phyloP scores from a whole-genome alignment of 2,888 invertebrate genomes.

The Pandemis cinnamomeana region DNA sequence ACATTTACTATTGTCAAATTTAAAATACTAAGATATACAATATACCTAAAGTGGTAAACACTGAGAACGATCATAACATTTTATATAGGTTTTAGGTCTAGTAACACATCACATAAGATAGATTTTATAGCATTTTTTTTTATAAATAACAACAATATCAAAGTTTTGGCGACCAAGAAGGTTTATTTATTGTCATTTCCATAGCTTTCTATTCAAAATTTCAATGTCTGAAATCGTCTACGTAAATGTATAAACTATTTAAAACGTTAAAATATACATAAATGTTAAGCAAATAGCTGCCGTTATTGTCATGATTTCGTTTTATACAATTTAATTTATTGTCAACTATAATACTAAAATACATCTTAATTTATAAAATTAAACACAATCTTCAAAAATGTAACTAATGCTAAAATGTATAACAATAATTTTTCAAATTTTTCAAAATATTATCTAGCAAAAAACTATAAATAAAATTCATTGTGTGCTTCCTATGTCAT shows the following conservation, averaged over 20 bases:
- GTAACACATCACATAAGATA: slow-evolving; percentile 38
- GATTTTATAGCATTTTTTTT: slow-evolving; percentile 21
- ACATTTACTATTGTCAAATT: slow-evolving; percentile 39
- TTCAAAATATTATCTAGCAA: neutral
- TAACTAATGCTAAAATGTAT: neutral
- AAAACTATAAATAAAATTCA: neutral
- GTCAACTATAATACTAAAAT: slow-evolving; percentile 26
- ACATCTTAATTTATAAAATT: slow-evolving; percentile 11
- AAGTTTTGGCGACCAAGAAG: slow-evolving; percentile 37
- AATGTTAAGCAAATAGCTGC: slow-evolving; percentile 32
- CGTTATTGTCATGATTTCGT: slow-evolving; percentile 32
- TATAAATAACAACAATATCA: slow-evolving; percentile 31
- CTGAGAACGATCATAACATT: slow-evolving; percentile 36
- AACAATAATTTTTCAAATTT: slow-evolving; percentile 9
- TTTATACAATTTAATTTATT: slow-evolving; percentile 34
- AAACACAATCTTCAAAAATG: slow-evolving; percentile 9
- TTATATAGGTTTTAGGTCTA: slow-evolving; percentile 37
- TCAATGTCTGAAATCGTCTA: slow-evolving; percentile 5
- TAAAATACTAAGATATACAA: slow-evolving; percentile 22
- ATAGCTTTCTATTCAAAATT: neutral
- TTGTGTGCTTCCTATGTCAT: neutral
- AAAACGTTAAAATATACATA: slow-evolving; percentile 1
- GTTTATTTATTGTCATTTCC: slow-evolving; percentile 31
- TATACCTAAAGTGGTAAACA: slow-evolving; percentile 31
- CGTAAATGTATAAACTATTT: slow-evolving; percentile 30